Evolutionary conservation across 2,797 vertebrate genomes (phyloP).

Genomic region (Pseudomugil tenellus): DNA sequence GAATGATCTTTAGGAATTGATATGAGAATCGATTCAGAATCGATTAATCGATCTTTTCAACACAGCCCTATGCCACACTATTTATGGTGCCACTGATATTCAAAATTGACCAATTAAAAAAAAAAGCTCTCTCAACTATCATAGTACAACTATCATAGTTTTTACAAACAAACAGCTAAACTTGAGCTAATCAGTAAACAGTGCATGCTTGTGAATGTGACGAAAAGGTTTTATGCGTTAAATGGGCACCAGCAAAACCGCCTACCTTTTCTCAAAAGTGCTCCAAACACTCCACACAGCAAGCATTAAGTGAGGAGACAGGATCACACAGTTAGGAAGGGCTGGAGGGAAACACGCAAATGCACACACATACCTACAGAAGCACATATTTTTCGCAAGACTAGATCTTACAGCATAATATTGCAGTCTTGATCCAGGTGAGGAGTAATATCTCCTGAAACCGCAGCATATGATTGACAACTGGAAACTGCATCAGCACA

Average conservation of each 20-base stretch:
- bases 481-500: slow-evolving; percentile 44
- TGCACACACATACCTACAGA: slow-evolving; percentile 80
- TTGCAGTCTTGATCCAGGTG: slow-evolving; percentile 75
- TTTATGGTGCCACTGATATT: not conserved
- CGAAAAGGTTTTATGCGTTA: slow-evolving; percentile 50
- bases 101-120: not conserved
- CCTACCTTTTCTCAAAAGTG: slow-evolving; percentile 87
- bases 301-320: slow-evolving; percentile 81
- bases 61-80: too few relatives aligned
- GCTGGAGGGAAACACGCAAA: slow-evolving; percentile 50
- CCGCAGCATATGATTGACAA: slow-evolving; percentile 60
- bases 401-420: slow-evolving; percentile 84
- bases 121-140: slow-evolving; percentile 9
- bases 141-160: slow-evolving; percentile 27
- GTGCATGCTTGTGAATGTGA: slow-evolving; percentile 59
- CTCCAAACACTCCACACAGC: slow-evolving; percentile 86
- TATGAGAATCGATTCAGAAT: too few relatives aligned
- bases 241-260: slow-evolving; percentile 60
- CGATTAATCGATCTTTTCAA: too few relatives aligned
- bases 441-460: slow-evolving; percentile 77
- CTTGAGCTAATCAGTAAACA: slow-evolving; percentile 41
- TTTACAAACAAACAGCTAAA: slow-evolving; percentile 3
- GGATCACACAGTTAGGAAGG: slow-evolving; percentile 78
- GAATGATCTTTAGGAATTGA: too few relatives aligned
- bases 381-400: slow-evolving; percentile 83